Evolutionary conservation across 2,888 invertebrate species (phyloP).

Genomic region (Notodonta dromedarius): DNA sequence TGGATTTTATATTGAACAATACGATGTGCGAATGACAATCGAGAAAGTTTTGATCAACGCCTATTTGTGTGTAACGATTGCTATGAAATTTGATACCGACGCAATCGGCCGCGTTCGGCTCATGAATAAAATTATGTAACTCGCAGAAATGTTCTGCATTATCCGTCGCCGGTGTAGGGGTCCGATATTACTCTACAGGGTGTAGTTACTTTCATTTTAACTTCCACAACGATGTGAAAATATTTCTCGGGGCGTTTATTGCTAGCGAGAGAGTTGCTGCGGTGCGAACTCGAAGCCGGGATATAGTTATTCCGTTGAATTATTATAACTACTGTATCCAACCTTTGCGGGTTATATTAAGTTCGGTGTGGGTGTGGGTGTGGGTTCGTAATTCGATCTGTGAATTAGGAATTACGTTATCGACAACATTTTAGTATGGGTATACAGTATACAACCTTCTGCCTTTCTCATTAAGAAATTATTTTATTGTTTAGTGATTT

Average conservation of each 20-base stretch:
- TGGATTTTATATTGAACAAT: slow-evolving; percentile 14
- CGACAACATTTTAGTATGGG: too few relatives aligned
- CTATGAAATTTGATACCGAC: slow-evolving; percentile 52
- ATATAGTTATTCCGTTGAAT: slow-evolving; percentile 47
- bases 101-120: slow-evolving; percentile 59
- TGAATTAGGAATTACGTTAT: not conserved
- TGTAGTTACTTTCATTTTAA: slow-evolving; percentile 81
- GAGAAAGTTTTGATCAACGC: slow-evolving; percentile 30
- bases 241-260: slow-evolving; percentile 79
- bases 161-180: slow-evolving; percentile 64
- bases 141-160: slow-evolving; percentile 72
- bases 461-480: too few relatives aligned
- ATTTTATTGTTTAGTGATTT: too few relatives aligned
- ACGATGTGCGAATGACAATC: slow-evolving; percentile 16
- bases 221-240: slow-evolving; percentile 83
- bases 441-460: too few relatives aligned
- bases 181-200: slow-evolving; percentile 74
- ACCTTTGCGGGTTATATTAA: slow-evolving; percentile 33
- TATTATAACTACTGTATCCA: slow-evolving; percentile 43
- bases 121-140: slow-evolving; percentile 79
- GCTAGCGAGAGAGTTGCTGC: slow-evolving; percentile 70
- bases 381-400: not conserved
- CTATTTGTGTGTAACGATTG: slow-evolving; percentile 48
- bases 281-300: slow-evolving; percentile 45
- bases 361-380: slow-evolving; percentile 21